Base-by-base conservation (phyloP, 37 sponge, comb jelly and placozoan genomes). In the Chondrilla cf. caribensis region DNA sequence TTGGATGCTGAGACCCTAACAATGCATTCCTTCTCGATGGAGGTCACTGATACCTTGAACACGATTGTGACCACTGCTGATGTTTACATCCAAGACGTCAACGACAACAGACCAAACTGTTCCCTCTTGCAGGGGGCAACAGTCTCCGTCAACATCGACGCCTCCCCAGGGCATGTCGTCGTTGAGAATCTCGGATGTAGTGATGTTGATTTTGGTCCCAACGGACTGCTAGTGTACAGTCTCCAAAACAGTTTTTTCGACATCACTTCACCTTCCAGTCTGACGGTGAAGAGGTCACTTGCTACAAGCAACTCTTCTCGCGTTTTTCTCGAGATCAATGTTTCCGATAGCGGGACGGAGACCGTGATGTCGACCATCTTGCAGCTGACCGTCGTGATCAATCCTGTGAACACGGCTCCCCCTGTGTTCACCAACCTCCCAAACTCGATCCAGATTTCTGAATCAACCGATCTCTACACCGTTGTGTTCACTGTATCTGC, bases 71-170 rank as follows among this genome's bases (percentile, higher is more conserved):
- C 51, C 51, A 47, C 6, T 47, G 51, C 51, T 14, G 58, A 41
- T 32, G 78, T 91, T n/a, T 84, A 70, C n/a, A 73, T 91, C 11
- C 64, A 88, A 70, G 92, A 87, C 82, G 88, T 82, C 7, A 91
- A 91, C 65, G 88, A 91, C 54, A 87, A 91, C 66, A 24, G 3
- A 29, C 92, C 92, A 19, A 54, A 38, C 26, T 91, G 92, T 43
- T 22, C 54, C 24, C 25, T 3, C 18, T 9, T 43, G 7, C 7
- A 39, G 11, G 44, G 44, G 25, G 24, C 2, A 2, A 33, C 17
- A 32, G n/a, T 33, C 36, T 35, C 70, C 0, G 22, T 42, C 18
- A 37, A 59, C 17, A 54, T 79, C 22, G 62, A 47, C 8, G 79
- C 82, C 9, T 14, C 33, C 21, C 79, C 80, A 8, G 64, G 77